A percentile compares a stretch with the other conserved stretches of the same genome.
Conservation (phyloP, 2,113 vertebrate species). For the Phaethon lepturus region DNA sequence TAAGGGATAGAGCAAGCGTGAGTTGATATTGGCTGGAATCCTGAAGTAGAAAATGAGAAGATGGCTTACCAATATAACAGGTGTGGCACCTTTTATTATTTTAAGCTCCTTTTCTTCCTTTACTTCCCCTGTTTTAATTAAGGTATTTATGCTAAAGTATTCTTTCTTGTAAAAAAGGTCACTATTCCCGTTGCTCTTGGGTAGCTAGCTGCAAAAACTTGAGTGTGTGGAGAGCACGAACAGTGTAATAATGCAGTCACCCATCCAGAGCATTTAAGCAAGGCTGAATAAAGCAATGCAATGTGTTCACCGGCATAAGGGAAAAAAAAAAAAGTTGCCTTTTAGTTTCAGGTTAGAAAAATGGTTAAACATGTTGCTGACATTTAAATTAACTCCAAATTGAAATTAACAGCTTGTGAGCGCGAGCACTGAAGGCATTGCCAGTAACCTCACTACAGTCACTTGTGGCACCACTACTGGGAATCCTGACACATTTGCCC, state of each 20-base stretch:
- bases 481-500: background rate
- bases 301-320: background rate
- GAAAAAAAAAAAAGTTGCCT: background rate
- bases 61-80: background rate
- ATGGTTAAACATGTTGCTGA: background rate
- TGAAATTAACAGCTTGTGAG: background rate
- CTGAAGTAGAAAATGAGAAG: background rate
- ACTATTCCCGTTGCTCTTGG: background rate
- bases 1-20: background rate
- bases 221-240: accelerated
- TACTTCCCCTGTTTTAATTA: background rate
- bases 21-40: background rate
- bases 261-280: background rate
- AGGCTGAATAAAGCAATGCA: background rate
- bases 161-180: background rate
- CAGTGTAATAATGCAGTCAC: background rate
- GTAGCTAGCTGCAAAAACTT: background rate
- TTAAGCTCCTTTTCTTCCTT: background rate
- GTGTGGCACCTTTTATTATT: background rate
- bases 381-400: background rate
- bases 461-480: background rate
- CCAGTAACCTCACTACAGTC: background rate
- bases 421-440: background rate
- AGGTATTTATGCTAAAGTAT: background rate
- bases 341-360: background rate